phyloP scores from a whole-genome alignment of 2,113 vertebrate genomes.

The Ranitomeya variabilis region DNA sequence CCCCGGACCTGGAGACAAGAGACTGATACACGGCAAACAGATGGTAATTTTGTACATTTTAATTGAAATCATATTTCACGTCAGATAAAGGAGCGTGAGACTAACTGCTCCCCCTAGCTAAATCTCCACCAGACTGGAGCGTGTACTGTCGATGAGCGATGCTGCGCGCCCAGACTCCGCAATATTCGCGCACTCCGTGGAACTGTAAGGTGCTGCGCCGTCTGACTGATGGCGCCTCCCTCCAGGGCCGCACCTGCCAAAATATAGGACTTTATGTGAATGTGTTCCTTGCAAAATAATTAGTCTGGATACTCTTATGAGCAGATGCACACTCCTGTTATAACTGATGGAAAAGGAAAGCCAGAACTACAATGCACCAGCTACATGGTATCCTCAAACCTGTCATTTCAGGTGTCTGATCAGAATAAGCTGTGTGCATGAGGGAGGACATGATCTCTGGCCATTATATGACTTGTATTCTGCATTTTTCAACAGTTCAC shows the following conservation, averaged over 20 bases:
- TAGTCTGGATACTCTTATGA: neutral
- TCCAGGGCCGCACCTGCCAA: neutral
- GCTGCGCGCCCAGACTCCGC: neutral
- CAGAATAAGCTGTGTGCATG: too few relatives aligned
- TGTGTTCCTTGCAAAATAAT: neutral
- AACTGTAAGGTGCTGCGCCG: neutral
- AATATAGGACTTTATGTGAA: neutral
- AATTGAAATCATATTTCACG: constrained; percentile 58
- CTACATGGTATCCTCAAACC: neutral
- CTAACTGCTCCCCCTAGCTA: constrained; percentile 25
- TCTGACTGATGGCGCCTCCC: neutral
- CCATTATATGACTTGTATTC: too few relatives aligned
- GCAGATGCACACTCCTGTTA: neutral
- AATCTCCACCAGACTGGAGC: neutral
- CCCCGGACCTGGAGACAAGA: constrained; percentile 14
- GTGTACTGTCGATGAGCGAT: neutral
- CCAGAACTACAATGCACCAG: neutral
- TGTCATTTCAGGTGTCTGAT: neutral
- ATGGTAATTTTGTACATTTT: constrained; percentile 50
- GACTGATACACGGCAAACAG: constrained; percentile 42
- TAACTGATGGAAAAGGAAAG: neutral
- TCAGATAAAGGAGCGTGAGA: constrained; percentile 22
- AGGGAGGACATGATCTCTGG: too few relatives aligned
- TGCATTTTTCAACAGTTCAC: too few relatives aligned
- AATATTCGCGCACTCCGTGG: neutral